Conservation (phyloP, 2,113 vertebrate genomes). For the Microcebus tavaratra region DNA sequence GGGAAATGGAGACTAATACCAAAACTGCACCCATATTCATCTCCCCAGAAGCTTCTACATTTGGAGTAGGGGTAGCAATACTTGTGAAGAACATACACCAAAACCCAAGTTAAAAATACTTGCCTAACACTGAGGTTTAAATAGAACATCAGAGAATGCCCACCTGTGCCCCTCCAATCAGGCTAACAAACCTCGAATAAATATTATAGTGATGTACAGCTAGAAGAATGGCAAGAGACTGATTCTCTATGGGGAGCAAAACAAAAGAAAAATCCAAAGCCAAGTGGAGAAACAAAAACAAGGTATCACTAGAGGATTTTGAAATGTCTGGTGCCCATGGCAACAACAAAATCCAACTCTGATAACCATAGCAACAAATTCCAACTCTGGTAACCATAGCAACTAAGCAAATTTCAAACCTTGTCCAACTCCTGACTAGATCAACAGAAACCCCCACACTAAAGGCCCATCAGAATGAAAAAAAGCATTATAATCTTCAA, state of each 20-base stretch:
- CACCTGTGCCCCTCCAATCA: not conserved
- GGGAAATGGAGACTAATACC: not conserved
- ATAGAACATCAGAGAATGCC: not conserved
- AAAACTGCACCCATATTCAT: not conserved
- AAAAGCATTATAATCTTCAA: not conserved
- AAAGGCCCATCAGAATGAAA: conserved; percentile 39
- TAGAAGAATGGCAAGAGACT: conserved; percentile 21
- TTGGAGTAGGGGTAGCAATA: not conserved
- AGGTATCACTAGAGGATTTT: conserved; percentile 64
- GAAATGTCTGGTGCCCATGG: conserved; percentile 63
- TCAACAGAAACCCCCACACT: conserved; percentile 58
- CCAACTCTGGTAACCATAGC: conserved; percentile 62
- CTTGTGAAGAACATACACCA: not conserved
- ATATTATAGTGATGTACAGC: conserved; percentile 15
- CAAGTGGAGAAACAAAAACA: conserved; percentile 65
- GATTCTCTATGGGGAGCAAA: conserved; percentile 15
- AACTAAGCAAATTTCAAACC: conserved; percentile 70
- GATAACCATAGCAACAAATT: conserved; percentile 75
- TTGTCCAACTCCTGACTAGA: conserved; percentile 41
- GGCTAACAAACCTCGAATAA: conserved; percentile 33
- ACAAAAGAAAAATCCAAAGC: conserved; percentile 52
- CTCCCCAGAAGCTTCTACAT: not conserved
- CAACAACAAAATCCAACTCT: conserved; percentile 65
- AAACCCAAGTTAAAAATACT: conserved; percentile 38
- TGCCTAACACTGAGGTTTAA: not conserved